Evolutionary conservation across 2,888 invertebrate genomes (phyloP), one percentile per base, ranked within the genome.

Genomic region (Ferdinandea cuprea): DNA sequence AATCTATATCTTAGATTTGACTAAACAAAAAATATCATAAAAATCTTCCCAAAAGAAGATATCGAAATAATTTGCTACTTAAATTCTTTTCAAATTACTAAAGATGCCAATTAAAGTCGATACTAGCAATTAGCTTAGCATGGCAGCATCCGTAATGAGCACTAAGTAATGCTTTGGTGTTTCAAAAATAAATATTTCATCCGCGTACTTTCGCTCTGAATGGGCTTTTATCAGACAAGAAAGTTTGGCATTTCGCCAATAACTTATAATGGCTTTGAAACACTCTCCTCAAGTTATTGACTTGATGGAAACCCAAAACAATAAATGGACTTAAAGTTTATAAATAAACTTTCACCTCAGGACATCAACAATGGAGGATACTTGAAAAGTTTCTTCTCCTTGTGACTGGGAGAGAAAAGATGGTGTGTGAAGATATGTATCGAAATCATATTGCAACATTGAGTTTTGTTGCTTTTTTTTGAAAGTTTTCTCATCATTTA

Each of bases 201-300:
- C 28, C 61, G 21, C 46, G 56, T 69, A 61, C 44, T n/a, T 46
- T 35, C 19, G 11, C 1, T 19, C 66, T 19, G 8, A 71, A 59
- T 32, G 44, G 65, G 44, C 17, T 54, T 59, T 59, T 66, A 72
- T 72, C 59, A 32, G 15, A 46, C 50, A 28, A 30, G 13, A 52
- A 46, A 50, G 13, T 72, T 66, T 21, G 59, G 65, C 59, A 19
- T 78, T 73, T 42, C 2, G 11, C 37, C 32, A 59, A 52, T n/a
- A 79, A 72, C 59, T 79, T 79, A 44, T 66, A 72, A 72, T 61
- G 59, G 40, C 59, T 59, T 52, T 59, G 44, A 32, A 72, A 72
- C 42, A 52, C 42, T 32, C 15, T 19, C 8, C 17, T 25, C 11
- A 54, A 44, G 63, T 61, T 59, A 76, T 61, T 68, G 61, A 54